Percentiles rank a stretch among this genome's conserved stretches.
Conservation (phyloP, 2,113 vertebrate genomes). For the Peromyscus californicus region DNA sequence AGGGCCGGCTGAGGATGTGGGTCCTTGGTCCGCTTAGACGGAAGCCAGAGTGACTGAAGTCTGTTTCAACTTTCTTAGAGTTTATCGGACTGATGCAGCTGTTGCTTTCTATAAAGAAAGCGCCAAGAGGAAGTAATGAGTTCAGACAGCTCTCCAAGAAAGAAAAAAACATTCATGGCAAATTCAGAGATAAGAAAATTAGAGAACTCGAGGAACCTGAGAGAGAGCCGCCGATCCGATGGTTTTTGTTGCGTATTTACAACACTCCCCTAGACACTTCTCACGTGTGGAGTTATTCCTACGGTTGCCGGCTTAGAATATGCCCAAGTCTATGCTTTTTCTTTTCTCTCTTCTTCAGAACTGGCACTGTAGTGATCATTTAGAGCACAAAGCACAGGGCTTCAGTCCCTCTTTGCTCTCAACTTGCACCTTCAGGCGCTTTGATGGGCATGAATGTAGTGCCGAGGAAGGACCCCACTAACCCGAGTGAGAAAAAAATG, state of each 20-base stretch:
- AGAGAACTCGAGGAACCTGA: background rate
- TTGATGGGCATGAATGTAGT: background rate
- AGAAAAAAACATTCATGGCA: slow-evolving; percentile 74
- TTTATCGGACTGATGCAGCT: slow-evolving; percentile 85
- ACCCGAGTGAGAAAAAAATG: background rate
- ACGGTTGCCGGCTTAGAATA: slow-evolving; percentile 57
- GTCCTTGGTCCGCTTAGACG: background rate
- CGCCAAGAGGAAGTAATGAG: slow-evolving; percentile 79
- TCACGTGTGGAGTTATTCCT: slow-evolving; percentile 80
- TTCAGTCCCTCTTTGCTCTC: background rate
- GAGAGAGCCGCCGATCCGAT: background rate
- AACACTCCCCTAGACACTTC: slow-evolving; percentile 75
- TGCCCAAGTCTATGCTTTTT: slow-evolving; percentile 15
- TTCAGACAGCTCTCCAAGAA: slow-evolving; percentile 71
- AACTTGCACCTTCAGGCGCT: background rate
- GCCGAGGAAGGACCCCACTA: background rate
- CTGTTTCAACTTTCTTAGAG: background rate
- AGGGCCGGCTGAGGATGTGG: background rate
- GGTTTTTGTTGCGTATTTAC: slow-evolving; percentile 80
- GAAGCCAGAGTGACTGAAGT: background rate
- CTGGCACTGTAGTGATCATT: slow-evolving; percentile 37
- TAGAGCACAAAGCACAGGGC: slow-evolving; percentile 21
- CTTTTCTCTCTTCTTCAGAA: background rate
- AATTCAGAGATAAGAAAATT: slow-evolving; percentile 66
- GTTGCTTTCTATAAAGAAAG: slow-evolving; percentile 67